phyloP scores from a whole-genome alignment of 2,888 invertebrate genomes.

The Aspidiotus rigidus region DNA sequence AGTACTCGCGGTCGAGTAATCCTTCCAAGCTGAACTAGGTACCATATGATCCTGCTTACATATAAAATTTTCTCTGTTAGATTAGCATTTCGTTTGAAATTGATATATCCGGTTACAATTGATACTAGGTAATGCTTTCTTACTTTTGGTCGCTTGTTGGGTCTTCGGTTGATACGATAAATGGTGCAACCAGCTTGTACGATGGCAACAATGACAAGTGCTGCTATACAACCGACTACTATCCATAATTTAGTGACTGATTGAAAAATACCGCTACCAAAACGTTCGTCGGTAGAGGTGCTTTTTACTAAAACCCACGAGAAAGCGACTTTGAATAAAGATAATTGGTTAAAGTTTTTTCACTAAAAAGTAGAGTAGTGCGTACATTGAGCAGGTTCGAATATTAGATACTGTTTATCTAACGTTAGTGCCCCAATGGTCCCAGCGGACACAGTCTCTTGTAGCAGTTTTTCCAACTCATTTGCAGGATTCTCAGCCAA shows the following conservation, averaged over 20 bases:
- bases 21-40: conserved; percentile 79
- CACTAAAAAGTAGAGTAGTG: too few relatives aligned
- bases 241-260: conserved; percentile 69
- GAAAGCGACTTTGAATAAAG: too few relatives aligned
- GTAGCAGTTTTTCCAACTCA: conserved; percentile 51
- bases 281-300: conserved; percentile 44
- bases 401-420: conserved; percentile 69
- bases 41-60: conserved; percentile 65
- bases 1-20: conserved; percentile 54
- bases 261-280: conserved; percentile 51
- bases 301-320: conserved; percentile 47
- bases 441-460: conserved; percentile 62
- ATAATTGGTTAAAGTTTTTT: too few relatives aligned
- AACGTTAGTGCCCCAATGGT: conserved; percentile 68
- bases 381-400: conserved; percentile 61
- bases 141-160: conserved; percentile 59
- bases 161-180: conserved; percentile 54
- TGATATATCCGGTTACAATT: too few relatives aligned
- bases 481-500: conserved; percentile 41
- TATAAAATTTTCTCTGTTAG: background rate
- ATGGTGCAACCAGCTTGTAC: conserved; percentile 78
- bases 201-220: conserved; percentile 66
- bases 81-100: too few relatives aligned
- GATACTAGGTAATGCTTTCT: conserved; percentile 34
- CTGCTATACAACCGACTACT: conserved; percentile 70